Evolutionary conservation across 2,888 invertebrate species (phyloP), one percentile per base, ranked within the genome.

Genomic region (Caenorhabditis wallacei): DNA sequence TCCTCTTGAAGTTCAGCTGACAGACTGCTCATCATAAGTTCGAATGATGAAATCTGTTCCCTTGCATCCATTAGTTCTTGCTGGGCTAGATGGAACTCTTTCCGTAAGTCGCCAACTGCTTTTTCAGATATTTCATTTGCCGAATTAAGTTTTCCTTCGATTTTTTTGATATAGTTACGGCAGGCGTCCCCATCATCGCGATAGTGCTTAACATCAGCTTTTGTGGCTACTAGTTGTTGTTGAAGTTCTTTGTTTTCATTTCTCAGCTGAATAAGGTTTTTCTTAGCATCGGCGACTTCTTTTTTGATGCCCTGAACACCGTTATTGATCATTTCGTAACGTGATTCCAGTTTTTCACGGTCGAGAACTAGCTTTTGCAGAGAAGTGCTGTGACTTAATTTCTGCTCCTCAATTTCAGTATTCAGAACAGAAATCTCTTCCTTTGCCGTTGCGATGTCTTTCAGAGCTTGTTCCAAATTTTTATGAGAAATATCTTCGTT

Each of bases 191-290:
- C 71, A 37, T 61, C 59, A 24, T 51, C 59, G 0, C 61, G 59
- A 37, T 71, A 71, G 10, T 71, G 53, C 13, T 59, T 61, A 16
- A 37, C 51, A 10, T 71, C 71, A 10, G 71, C 71, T n/a, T 71
- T 71, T 0, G 71, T 35, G 35, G 71, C 59, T 4, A 37, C 20
- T 5, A 71, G 40, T 16, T 57, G 43, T 26, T 43, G 63, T 7
- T 20, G 24, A 24, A 56, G 56, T 5, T 54, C 69, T 16, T 69
- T 40, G 5, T 54, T 26, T n/a, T 22, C n/a, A 4, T 43, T 56
- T 18, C 24, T 51, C 10, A 20, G 11, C 13, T 69, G 8, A 4
- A 56, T 35, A 7, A 69, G 30, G 16, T 13, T 48, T 10, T 16
- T 54, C 18, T 56, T 56, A 1, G 56, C 43, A 13, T 22, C 53